Conservation (phyloP, 2,888 invertebrate species). For the Flexamia atlantica region DNA sequence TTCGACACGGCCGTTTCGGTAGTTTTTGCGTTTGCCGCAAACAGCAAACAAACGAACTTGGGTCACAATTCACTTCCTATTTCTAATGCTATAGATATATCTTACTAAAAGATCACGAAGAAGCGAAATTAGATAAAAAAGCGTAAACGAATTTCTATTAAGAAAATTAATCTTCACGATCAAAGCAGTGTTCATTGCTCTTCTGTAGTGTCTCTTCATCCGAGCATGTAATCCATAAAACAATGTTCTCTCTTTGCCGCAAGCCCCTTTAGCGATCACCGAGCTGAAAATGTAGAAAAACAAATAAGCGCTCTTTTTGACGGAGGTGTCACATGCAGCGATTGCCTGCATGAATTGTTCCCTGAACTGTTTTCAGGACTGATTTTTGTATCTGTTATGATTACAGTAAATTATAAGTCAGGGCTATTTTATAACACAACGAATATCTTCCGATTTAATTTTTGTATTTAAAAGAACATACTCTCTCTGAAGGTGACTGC, state of each 20-base stretch:
- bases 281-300: background rate
- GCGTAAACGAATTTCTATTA: background rate
- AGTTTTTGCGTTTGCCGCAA: too few species aligned
- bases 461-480: too few species aligned
- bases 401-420: too few species aligned
- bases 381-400: too few species aligned
- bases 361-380: background rate
- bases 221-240: constrained; percentile 18
- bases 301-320: constrained; percentile 10
- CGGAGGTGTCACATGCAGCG: background rate
- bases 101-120: too few species aligned
- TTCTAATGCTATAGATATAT: too few species aligned
- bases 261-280: background rate
- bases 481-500: too few species aligned
- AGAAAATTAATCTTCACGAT: background rate
- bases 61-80: too few species aligned
- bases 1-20: too few species aligned
- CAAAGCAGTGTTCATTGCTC: background rate
- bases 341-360: background rate
- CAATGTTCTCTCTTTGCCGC: constrained; percentile 14
- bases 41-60: too few species aligned
- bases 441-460: too few species aligned
- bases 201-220: background rate
- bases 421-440: too few species aligned
- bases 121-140: background rate